Base-by-base conservation (phyloP, 2,888 invertebrate genomes). In the Monopis laevigella region DNA sequence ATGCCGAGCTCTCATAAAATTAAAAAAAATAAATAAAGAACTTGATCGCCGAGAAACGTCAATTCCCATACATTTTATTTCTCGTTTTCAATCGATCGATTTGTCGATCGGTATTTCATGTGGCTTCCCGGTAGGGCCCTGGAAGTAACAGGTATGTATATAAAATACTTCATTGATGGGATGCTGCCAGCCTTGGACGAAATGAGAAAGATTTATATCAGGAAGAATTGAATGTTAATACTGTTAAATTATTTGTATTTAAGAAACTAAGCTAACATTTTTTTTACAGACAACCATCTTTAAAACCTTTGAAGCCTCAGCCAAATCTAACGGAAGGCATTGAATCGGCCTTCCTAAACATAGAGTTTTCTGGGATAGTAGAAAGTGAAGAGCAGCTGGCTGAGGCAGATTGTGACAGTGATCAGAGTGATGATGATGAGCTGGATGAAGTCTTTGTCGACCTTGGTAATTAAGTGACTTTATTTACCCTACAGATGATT, bases 161-260 rank as follows among this genome's bases (percentile, higher is more conserved):
- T n/a, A n/a, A n/a, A n/a, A n/a, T n/a, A 96, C 83, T 97, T 93
- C 78, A 94, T 97, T 49, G 96, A 96, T 78, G 96, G 93, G 49
- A 71, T 80, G 63, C 59, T 74, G 59, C 70, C 68, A 11, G 51
- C 53, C 27, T 57, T 78, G 34, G 53, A 53, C 43, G 53, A 62
- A 2, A 48, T 52, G 1, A 59, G 63, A 30, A 39, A 58, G 3
- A 52, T 57, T 8, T 47, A 62, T 13, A 55, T 73, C 7, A 56
- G 58, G 18, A 47, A 62, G 21, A 61, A 59, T n/a, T n/a, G n/a
- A n/a, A n/a, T n/a, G n/a, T n/a, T n/a, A n/a, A n/a, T n/a, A n/a
- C n/a, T n/a, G n/a, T n/a, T n/a, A n/a, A n/a, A n/a, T n/a, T n/a
- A n/a, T n/a, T n/a, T n/a, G n/a, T n/a, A n/a, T n/a, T n/a, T n/a